These are phyloP conservation scores for Desmodus rotundus DNA, from an alignment of 2,113 vertebrate genomes.

Conservation along the genomic window DNA sequence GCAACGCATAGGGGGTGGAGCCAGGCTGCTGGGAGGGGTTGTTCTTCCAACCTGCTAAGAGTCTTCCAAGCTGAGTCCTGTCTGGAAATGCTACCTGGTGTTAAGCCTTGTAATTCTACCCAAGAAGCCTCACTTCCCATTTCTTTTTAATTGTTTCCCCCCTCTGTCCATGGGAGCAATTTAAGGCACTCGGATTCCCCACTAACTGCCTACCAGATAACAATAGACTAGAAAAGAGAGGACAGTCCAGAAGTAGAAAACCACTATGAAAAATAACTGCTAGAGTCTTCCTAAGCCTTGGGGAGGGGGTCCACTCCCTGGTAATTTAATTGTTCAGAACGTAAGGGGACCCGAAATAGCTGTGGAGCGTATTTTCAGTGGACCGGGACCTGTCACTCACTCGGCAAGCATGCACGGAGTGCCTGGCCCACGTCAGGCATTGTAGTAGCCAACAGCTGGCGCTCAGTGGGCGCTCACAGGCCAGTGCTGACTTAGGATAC, in stretches of 20 bases:
- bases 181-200: background rate
- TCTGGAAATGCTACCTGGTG: background rate
- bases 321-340: background rate
- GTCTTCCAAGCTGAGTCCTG: background rate
- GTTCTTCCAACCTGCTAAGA: background rate
- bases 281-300: background rate
- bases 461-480: background rate
- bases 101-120: background rate
- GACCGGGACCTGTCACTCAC: background rate
- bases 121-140: background rate
- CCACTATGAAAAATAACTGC: background rate
- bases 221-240: background rate
- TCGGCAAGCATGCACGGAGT: background rate
- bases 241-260: background rate
- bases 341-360: background rate
- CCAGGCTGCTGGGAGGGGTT: background rate
- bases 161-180: background rate
- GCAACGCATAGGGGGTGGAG: too few species aligned
- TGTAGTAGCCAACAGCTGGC: rapidly evolving
- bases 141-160: conserved; percentile 41
- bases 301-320: background rate
- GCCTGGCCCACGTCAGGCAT: rapidly evolving
- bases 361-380: background rate
- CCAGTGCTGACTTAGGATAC: background rate
- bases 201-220: background rate